These are phyloP conservation scores for Aspidapion aeneum DNA, from an alignment of 2,888 invertebrate species.

Conservation along the genomic window DNA sequence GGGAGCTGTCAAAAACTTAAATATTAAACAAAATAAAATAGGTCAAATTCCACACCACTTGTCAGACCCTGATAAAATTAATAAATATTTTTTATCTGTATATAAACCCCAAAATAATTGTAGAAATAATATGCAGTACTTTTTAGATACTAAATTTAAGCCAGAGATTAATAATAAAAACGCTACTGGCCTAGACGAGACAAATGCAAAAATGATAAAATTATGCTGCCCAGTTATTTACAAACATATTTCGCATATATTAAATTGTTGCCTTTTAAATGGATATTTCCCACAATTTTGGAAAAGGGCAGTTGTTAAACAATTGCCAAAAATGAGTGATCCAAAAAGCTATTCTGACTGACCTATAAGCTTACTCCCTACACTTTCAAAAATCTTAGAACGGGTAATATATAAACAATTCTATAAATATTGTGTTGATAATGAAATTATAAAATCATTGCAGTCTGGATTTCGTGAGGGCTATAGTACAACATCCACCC, in stretches of 20 bases:
- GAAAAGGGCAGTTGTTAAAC: not conserved
- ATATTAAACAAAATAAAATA: not conserved
- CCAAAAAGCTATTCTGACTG: too few relatives aligned
- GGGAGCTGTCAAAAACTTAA: not conserved
- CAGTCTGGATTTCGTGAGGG: too few relatives aligned
- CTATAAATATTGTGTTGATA: too few relatives aligned
- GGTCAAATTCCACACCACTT: not conserved
- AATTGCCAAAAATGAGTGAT: too few relatives aligned
- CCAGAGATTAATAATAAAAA: not conserved
- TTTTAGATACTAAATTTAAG: not conserved
- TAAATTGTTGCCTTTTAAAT: not conserved
- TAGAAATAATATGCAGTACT: not conserved
- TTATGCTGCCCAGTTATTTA: not conserved
- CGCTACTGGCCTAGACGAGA: not conserved
- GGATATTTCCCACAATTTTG: not conserved
- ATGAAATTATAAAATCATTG: too few relatives aligned
- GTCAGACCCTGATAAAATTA: not conserved
- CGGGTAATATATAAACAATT: too few relatives aligned
- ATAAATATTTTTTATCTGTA: not conserved
- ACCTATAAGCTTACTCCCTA: too few relatives aligned
- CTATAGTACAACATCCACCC: too few relatives aligned
- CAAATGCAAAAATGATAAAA: not conserved
- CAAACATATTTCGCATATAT: not conserved
- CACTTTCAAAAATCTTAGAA: too few relatives aligned
- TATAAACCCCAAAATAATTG: not conserved